Evolutionary conservation across 2,797 vertebrate species (phyloP).

Genomic region (Brachyalestes nurse): DNA sequence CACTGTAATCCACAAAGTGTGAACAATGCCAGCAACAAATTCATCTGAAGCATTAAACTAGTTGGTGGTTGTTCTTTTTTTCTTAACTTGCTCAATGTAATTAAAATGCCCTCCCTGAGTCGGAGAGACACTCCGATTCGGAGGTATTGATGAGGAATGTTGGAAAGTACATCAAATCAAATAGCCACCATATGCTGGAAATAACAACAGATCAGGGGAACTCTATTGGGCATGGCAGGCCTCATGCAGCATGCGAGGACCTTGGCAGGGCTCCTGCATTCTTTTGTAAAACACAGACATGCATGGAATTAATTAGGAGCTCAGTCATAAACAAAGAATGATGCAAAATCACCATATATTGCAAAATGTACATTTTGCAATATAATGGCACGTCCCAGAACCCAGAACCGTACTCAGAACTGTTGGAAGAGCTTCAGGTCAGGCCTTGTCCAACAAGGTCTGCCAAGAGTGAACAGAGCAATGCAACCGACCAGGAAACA

Average conservation of each 20-base stretch:
- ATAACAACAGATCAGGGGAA: conserved; percentile 55
- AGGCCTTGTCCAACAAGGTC: neutral
- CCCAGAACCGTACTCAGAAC: conserved; percentile 3
- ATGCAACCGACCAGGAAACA: neutral
- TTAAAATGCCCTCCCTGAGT: conserved; percentile 45
- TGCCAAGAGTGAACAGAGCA: conserved; percentile 2
- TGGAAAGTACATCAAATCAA: conserved; percentile 52
- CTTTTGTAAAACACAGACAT: conserved; percentile 53
- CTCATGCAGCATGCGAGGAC: conserved; percentile 53
- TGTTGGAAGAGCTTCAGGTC: conserved; percentile 26
- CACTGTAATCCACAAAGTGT: conserved; percentile 43
- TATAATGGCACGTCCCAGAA: neutral
- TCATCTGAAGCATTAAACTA: conserved; percentile 51
- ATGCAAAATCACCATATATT: conserved; percentile 12
- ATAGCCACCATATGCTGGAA: conserved; percentile 50
- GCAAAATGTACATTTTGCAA: conserved; percentile 10
- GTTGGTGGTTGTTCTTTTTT: conserved; percentile 10
- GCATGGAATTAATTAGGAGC: conserved; percentile 58
- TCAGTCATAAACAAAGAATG: conserved; percentile 29
- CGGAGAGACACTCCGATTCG: conserved; percentile 49
- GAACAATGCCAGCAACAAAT: conserved; percentile 38
- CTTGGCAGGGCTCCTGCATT: conserved; percentile 56
- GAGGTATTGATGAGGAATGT: conserved; percentile 44
- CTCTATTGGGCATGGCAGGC: conserved; percentile 53
- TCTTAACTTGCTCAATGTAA: conserved; percentile 40